Evolutionary conservation across 1,140 invertebrate species (phyloP).

Genomic region (Adelges cooleyi): DNA sequence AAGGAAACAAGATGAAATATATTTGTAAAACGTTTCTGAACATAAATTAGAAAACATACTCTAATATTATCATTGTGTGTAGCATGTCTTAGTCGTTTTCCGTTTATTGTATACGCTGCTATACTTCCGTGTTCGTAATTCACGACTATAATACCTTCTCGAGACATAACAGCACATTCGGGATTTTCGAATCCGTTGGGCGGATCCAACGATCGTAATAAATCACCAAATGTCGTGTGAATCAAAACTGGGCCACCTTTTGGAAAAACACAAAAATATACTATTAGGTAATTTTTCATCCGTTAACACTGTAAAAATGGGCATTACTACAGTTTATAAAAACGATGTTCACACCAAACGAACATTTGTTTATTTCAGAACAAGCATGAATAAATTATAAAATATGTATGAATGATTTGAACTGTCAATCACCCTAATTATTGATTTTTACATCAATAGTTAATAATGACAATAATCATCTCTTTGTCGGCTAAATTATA

Average conservation of each 20-base stretch:
- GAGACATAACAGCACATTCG: conserved; percentile 79
- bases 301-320: not conserved
- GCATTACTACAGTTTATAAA: not conserved
- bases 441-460: not conserved
- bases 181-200: conserved; percentile 70
- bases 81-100: conserved; percentile 71
- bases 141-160: conserved; percentile 92
- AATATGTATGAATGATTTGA: too few species aligned
- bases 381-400: too few species aligned
- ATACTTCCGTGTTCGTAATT: conserved; percentile 85
- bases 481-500: too few species aligned
- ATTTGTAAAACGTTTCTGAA: not conserved
- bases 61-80: conserved; percentile 91
- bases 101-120: conserved; percentile 87
- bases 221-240: conserved; percentile 95
- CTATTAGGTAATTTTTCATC: not conserved
- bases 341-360: not conserved
- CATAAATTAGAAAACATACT: conserved; percentile 43
- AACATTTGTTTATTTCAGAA: too few species aligned
- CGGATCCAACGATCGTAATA: conserved; percentile 80
- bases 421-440: not conserved
- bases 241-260: conserved; percentile 42
- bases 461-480: too few species aligned
- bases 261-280: not conserved
- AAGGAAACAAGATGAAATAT: conserved; percentile 1